Percentiles rank a stretch among this genome's conserved stretches.
Conservation (phyloP, 2,113 vertebrate genomes). For the Python bivittatus region DNA sequence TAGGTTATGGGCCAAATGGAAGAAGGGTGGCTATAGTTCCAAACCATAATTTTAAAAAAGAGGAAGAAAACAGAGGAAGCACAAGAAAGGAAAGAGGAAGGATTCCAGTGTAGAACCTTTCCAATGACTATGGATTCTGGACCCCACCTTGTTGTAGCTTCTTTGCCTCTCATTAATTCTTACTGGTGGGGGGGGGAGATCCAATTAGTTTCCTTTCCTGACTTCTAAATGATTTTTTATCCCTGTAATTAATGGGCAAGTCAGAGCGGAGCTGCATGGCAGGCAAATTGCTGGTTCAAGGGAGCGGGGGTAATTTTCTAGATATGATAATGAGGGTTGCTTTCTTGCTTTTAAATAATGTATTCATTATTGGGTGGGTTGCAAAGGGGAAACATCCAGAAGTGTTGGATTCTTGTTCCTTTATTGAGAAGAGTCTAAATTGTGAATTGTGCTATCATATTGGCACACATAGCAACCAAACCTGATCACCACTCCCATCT, state of each 20-base stretch:
- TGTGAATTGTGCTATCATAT: slow-evolving; percentile 13
- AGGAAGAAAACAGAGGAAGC: neutral
- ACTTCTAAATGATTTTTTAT: slow-evolving; percentile 41
- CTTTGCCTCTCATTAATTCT: slow-evolving; percentile 33
- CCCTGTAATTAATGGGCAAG: slow-evolving; percentile 45
- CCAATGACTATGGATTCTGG: slow-evolving; percentile 23
- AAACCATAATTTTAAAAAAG: neutral
- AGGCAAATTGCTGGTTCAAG: slow-evolving; percentile 41
- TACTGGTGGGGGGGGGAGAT: slow-evolving; percentile 31
- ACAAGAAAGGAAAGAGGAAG: neutral
- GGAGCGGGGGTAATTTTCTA: slow-evolving; percentile 39
- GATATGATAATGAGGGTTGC: slow-evolving; percentile 42
- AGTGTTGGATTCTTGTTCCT: slow-evolving; percentile 5
- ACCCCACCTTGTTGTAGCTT: slow-evolving; percentile 29
- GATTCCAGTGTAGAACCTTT: slow-evolving; percentile 3
- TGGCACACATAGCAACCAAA: neutral
- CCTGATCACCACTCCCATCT: slow-evolving; percentile 1
- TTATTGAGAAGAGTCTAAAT: slow-evolving; percentile 23
- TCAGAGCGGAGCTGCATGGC: slow-evolving; percentile 32
- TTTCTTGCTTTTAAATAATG: slow-evolving; percentile 44
- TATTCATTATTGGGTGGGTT: slow-evolving; percentile 24
- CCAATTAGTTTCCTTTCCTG: slow-evolving; percentile 44
- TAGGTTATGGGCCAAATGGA: neutral
- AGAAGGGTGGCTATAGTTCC: neutral
- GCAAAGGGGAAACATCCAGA: slow-evolving; percentile 26